Evolutionary conservation across 2,113 vertebrate genomes (phyloP), one percentile per base, ranked within the genome.

Genomic region (Vidua chalybeata): DNA sequence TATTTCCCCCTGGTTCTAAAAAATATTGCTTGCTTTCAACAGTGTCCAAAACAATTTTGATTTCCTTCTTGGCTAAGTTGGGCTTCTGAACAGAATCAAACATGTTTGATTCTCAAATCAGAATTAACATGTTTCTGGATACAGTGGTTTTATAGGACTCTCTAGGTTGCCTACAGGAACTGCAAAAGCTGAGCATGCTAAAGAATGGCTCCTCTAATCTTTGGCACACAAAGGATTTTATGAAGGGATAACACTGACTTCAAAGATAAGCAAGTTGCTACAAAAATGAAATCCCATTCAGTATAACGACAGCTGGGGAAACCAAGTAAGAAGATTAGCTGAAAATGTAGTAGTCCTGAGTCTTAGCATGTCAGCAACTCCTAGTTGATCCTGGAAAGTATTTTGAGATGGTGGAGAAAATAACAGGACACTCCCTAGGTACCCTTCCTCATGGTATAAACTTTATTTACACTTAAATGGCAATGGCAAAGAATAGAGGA

Each of bases 181-280:
- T 78, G 52, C 69, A 89, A 78, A 92, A 93, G 67, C 93, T 81
- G 64, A 89, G 46, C 27, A 9, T 15, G 33, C 49, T 56, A 12
- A 87, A 80, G 24, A 69, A 33, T 52, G 52, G 41, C 39, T 84
- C 61, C 52, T 33, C 54, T 93, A 83, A 85, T 84, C 78, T 93
- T 78, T 76, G 59, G 28, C 67, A 82, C 56, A 87, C 43, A 90
- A 78, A 95, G 78, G 63, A 66, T 85, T 93, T 94, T 77, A 73
- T 46, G 84, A 75, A 94, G 45, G 93, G 75, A 92, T 96, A 94
- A 94, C 74, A 85, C 41, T 94, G 90, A 94, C 84, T 97, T 95
- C 96, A 95, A 91, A 97, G 90, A 92, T 97, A 95, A 95, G 88
- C 71, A 84, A 91, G 89, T 88, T 95, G 71, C 84, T 89, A 56